phyloP scores from a whole-genome alignment of 2,113 vertebrate genomes.

The Maccullochella peelii region DNA sequence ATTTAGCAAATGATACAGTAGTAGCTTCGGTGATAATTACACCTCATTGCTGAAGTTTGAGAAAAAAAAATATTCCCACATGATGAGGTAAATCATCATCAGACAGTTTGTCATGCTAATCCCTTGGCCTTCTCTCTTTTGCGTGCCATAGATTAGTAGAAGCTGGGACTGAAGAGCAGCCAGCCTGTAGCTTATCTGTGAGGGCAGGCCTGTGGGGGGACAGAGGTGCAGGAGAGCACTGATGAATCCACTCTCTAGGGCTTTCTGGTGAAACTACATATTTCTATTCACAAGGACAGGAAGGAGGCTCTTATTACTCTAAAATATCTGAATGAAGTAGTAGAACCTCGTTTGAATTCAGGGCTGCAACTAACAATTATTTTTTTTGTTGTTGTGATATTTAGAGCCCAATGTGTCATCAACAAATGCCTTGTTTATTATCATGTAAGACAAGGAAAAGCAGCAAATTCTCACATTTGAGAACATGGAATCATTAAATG shows the following conservation, averaged over 20 bases:
- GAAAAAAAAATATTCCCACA: constrained; percentile 1
- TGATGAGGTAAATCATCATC: constrained; percentile 17
- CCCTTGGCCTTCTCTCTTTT: constrained; percentile 34
- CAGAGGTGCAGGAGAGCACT: constrained; percentile 21
- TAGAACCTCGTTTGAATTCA: not conserved
- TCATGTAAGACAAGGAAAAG: not conserved
- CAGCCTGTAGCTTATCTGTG: constrained; percentile 45
- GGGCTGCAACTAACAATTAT: not conserved
- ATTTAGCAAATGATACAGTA: not conserved
- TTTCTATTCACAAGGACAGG: not conserved
- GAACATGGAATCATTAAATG: not conserved
- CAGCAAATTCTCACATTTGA: not conserved
- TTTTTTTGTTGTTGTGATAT: not conserved
- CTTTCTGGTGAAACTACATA: constrained; percentile 10
- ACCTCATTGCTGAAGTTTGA: constrained; percentile 10
- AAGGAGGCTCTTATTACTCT: not conserved
- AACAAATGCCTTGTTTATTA: not conserved
- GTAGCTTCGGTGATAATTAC: not conserved
- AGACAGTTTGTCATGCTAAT: constrained; percentile 53
- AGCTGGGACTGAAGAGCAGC: constrained; percentile 50
- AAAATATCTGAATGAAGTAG: constrained; percentile 10
- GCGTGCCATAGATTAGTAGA: constrained; percentile 53
- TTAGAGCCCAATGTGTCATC: not conserved
- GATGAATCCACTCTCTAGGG: constrained; percentile 11
- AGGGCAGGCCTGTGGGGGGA: constrained; percentile 18